phyloP scores from a whole-genome alignment of 2,113 vertebrate genomes.

The Triplophysa dalaica region DNA sequence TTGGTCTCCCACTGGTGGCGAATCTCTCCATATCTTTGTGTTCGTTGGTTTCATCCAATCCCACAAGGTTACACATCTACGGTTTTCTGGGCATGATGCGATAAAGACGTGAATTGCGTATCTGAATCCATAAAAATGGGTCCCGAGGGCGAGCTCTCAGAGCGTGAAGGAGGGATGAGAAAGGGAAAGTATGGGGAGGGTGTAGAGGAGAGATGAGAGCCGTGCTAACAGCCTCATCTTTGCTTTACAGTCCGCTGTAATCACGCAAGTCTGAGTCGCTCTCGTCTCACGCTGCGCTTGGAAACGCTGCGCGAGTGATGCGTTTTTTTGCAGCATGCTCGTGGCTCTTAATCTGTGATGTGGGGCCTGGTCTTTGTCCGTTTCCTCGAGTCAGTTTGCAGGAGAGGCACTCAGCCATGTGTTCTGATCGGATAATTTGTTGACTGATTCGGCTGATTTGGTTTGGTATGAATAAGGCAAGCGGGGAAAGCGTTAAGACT shows the following conservation, averaged over 20 bases:
- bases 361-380: constrained; percentile 4
- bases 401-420: constrained; percentile 27
- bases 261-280: constrained; percentile 61
- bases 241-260: constrained; percentile 62
- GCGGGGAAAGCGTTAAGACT: neutral
- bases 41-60: constrained; percentile 44
- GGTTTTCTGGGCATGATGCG: constrained; percentile 46
- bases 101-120: constrained; percentile 57
- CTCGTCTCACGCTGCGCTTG: constrained; percentile 58
- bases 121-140: constrained; percentile 67
- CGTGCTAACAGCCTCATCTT: constrained; percentile 59
- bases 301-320: constrained; percentile 46
- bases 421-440: constrained; percentile 47
- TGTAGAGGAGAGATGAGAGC: constrained; percentile 37
- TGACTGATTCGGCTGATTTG: constrained; percentile 48
- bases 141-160: constrained; percentile 63
- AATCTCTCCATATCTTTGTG: neutral
- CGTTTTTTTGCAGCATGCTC: constrained; percentile 26
- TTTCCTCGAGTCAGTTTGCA: constrained; percentile 36
- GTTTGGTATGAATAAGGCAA: constrained; percentile 30
- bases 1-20: constrained; percentile 36
- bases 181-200: constrained; percentile 51
- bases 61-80: constrained; percentile 49
- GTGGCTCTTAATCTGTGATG: constrained; percentile 9
- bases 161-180: constrained; percentile 66